Percentiles rank a stretch among this genome's conserved stretches.
These are phyloP conservation scores for Zhuqinia jingwanae DNA, from an alignment of 2,888 invertebrate genomes.

Conservation along the genomic window DNA sequence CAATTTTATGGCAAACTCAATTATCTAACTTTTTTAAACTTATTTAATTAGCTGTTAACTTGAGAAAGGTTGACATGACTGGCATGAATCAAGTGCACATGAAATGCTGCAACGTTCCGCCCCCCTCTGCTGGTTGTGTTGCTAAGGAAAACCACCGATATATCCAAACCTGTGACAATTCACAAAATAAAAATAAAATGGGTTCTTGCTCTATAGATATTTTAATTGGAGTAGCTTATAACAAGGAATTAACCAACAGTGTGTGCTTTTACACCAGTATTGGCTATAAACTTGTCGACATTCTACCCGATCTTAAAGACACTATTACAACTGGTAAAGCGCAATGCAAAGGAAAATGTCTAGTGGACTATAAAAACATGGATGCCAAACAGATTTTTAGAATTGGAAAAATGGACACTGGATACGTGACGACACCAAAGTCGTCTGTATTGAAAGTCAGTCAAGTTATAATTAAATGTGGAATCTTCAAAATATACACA, in stretches of 20 bases:
- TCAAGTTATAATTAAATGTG: neutral
- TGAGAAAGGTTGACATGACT: constrained; percentile 29
- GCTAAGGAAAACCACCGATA: neutral
- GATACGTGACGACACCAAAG: neutral
- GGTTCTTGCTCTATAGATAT: constrained; percentile 24
- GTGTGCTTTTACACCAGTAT: constrained; percentile 26
- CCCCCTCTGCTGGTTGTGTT: neutral
- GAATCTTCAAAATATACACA: constrained; percentile 7
- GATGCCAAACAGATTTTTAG: neutral
- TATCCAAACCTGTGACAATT: constrained; percentile 43
- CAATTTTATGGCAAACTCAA: too few species aligned
- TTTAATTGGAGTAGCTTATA: constrained; percentile 21
- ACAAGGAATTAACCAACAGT: neutral
- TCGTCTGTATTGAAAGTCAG: neutral
- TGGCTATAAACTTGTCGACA: constrained; percentile 4
- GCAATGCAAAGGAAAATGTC: neutral
- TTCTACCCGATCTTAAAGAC: neutral
- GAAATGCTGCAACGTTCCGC: constrained; percentile 43
- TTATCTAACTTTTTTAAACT: too few species aligned
- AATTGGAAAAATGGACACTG: neutral
- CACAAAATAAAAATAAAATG: neutral
- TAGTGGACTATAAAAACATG: neutral
- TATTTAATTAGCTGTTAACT: neutral
- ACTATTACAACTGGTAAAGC: neutral
- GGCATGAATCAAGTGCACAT: constrained; percentile 38